Conservation (phyloP, 2,797 vertebrate genomes). For the Acipenser ruthenus region DNA sequence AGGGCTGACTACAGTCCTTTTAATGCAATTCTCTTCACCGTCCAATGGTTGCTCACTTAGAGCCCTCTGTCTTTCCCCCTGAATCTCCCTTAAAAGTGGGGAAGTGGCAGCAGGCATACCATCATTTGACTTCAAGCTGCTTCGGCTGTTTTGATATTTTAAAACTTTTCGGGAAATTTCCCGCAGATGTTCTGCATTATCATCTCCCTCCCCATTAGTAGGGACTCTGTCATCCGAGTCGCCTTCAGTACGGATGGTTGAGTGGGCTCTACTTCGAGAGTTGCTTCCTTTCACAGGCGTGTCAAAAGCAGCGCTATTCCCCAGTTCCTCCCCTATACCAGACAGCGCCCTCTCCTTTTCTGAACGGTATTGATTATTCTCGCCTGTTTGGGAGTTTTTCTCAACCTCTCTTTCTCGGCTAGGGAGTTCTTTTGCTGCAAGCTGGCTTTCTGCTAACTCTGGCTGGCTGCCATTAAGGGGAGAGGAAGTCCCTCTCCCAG, state of each 20-base stretch:
- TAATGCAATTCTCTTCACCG: conserved; percentile 24
- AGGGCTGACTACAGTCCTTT: conserved; percentile 24
- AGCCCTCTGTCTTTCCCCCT: conserved; percentile 37
- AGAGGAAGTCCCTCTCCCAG: conserved; percentile 23
- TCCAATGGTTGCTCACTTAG: conserved; percentile 36
- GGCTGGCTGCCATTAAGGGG: conserved; percentile 34
- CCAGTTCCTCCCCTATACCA: too few relatives aligned
- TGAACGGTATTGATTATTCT: conserved; percentile 10
- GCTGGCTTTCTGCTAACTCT: conserved; percentile 36
- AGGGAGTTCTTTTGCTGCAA: too few relatives aligned
- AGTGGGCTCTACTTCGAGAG: neutral
- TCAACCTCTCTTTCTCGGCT: conserved; percentile 7
- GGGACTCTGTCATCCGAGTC: conserved; percentile 20
- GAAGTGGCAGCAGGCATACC: neutral
- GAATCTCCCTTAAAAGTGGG: conserved; percentile 36
- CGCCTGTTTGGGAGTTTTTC: conserved; percentile 28
- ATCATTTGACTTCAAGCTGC: conserved; percentile 43
- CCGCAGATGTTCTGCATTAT: conserved; percentile 51
- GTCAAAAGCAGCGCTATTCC: neutral
- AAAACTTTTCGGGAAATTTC: conserved; percentile 59
- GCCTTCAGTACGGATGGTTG: conserved; percentile 6
- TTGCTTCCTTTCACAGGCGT: conserved; percentile 4
- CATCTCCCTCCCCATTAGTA: conserved; percentile 40
- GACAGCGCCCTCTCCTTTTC: conserved; percentile 9
- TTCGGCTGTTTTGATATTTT: conserved; percentile 47